Conservation (phyloP, 2,797 vertebrate species). For the Oreortyx pictus region DNA sequence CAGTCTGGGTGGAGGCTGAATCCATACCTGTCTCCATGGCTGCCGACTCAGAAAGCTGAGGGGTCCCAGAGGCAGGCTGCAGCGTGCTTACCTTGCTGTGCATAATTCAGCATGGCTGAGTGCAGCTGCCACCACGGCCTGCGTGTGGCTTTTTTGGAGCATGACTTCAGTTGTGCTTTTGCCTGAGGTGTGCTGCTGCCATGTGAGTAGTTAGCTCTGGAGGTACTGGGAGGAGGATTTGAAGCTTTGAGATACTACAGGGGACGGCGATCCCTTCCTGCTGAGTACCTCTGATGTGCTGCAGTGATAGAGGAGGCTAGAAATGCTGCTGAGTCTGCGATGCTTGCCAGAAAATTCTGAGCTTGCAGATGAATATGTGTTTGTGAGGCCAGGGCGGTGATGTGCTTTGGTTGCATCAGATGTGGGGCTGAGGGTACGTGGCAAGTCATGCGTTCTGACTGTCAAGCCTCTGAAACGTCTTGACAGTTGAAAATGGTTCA, state of each 20-base stretch:
- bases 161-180: not conserved
- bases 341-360: slow-evolving; percentile 4
- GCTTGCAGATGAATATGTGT: not conserved
- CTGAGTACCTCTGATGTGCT: not conserved
- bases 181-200: not conserved
- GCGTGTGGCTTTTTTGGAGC: not conserved
- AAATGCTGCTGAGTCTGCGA: not conserved
- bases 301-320: not conserved
- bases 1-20: not conserved
- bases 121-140: not conserved
- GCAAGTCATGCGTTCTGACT: not conserved
- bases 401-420: not conserved
- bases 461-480: not conserved
- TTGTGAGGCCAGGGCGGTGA: not conserved
- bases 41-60: not conserved
- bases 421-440: not conserved
- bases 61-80: not conserved
- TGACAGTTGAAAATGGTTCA: not conserved
- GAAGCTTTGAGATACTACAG: not conserved
- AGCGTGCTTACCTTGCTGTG: not conserved
- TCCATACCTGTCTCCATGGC: not conserved
- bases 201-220: not conserved
- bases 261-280: not conserved
- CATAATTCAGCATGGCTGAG: not conserved
- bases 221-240: not conserved